Evolutionary conservation across 1,140 invertebrate genomes (phyloP).

Genomic region (Eueides isabella): DNA sequence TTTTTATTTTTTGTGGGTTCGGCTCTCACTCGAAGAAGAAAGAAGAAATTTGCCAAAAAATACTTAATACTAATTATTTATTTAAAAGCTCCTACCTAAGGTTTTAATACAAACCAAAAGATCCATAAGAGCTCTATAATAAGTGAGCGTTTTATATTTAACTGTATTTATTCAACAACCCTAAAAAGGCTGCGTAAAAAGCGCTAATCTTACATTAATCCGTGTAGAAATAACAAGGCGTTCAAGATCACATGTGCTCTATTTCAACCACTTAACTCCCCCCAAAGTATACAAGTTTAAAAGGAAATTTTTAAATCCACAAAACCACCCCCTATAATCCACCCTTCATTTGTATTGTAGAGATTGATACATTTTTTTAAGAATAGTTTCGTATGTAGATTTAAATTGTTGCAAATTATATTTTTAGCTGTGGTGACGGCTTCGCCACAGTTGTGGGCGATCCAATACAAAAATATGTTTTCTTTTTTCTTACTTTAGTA

Average conservation of each 20-base stretch:
- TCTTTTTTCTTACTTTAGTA: too few species aligned
- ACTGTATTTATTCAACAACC: conserved; percentile 35
- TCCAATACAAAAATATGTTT: too few species aligned
- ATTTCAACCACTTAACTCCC: conserved; percentile 34
- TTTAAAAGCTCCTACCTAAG: background rate
- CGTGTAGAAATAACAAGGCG: conserved; percentile 32
- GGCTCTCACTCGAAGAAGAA: too few species aligned
- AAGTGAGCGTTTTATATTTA: background rate
- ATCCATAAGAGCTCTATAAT: background rate
- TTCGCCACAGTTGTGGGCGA: too few species aligned
- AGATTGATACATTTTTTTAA: conserved; percentile 1
- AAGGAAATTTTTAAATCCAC: conserved; percentile 41
- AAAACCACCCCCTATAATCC: conserved; percentile 34
- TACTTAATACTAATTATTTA: background rate
- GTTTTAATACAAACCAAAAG: background rate
- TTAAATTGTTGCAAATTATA: too few species aligned
- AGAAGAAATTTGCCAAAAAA: too few species aligned
- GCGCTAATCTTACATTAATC: conserved; percentile 35
- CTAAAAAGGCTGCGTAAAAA: conserved; percentile 24
- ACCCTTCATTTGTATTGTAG: conserved; percentile 24
- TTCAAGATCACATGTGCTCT: conserved; percentile 32
- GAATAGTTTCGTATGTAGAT: background rate
- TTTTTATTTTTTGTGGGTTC: too few species aligned
- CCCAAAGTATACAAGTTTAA: conserved; percentile 36
- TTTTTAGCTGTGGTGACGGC: too few species aligned